These are phyloP conservation scores for Oncopeltus fasciatus DNA, from an alignment of 1,140 invertebrate species.

Conservation along the genomic window DNA sequence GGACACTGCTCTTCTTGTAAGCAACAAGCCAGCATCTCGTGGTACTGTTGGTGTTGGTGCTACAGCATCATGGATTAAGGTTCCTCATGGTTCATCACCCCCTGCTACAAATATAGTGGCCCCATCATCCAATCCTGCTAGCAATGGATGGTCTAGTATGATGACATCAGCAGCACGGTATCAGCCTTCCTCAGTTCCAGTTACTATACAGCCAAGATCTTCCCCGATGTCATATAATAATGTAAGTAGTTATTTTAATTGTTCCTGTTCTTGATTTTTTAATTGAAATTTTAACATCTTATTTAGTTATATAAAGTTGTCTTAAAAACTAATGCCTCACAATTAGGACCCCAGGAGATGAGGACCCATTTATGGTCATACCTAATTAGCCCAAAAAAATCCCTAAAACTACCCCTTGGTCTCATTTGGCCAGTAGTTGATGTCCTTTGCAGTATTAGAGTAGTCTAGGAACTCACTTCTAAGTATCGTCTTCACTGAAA, in stretches of 20 bases:
- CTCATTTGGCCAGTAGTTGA: too few relatives aligned
- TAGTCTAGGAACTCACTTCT: too few relatives aligned
- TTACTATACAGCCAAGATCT: background rate
- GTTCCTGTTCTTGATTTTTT: background rate
- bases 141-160: slow-evolving; percentile 30
- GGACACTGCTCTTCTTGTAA: slow-evolving; percentile 54
- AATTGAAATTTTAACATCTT: too few relatives aligned
- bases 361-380: too few relatives aligned
- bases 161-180: slow-evolving; percentile 18
- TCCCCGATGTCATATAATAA: background rate
- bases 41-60: background rate
- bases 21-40: slow-evolving; percentile 26
- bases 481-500: too few relatives aligned
- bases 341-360: too few relatives aligned
- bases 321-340: too few relatives aligned
- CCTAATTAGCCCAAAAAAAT: too few relatives aligned
- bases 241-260: background rate
- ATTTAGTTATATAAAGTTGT: too few relatives aligned
- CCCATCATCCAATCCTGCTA: slow-evolving; percentile 28
- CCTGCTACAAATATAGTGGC: background rate
- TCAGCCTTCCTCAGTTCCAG: background rate
- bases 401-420: too few relatives aligned
- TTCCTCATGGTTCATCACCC: slow-evolving; percentile 18
- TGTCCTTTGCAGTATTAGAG: too few relatives aligned
- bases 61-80: slow-evolving; percentile 21